Percentiles rank a stretch among this genome's conserved stretches.
These are phyloP conservation scores for Mimumesa dahlbomi DNA, from an alignment of 2,888 invertebrate species.

Conservation along the genomic window DNA sequence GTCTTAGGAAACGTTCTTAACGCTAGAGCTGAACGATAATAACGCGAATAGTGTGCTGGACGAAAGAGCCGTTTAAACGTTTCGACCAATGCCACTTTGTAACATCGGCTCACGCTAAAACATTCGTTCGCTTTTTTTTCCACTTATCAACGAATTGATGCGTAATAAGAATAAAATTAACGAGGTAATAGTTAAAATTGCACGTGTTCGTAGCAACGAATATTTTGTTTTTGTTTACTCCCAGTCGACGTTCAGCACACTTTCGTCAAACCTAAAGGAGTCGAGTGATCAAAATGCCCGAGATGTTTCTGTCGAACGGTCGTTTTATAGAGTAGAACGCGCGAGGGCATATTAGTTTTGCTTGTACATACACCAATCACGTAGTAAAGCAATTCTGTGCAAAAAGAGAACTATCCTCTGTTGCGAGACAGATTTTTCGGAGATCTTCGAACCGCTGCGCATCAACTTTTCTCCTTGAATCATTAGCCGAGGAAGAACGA, in stretches of 20 bases:
- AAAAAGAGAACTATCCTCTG: slow-evolving; percentile 38
- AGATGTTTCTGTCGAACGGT: slow-evolving; percentile 32
- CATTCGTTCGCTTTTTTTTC: slow-evolving; percentile 30
- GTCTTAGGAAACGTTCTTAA: slow-evolving; percentile 59
- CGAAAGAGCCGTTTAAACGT: slow-evolving; percentile 31
- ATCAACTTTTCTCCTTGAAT: slow-evolving; percentile 5
- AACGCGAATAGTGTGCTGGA: slow-evolving; percentile 61
- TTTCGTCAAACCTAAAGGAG: slow-evolving; percentile 43
- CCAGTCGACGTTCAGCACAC: slow-evolving; percentile 52
- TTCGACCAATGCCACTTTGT: slow-evolving; percentile 10
- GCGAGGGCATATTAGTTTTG: slow-evolving; percentile 35
- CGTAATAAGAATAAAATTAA: slow-evolving; percentile 64
- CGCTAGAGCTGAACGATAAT: slow-evolving; percentile 51
- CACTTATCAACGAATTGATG: slow-evolving; percentile 58
- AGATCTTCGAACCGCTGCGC: slow-evolving; percentile 14
- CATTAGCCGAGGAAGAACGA: slow-evolving; percentile 2
- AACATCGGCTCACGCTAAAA: slow-evolving; percentile 18
- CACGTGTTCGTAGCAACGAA: slow-evolving; percentile 53
- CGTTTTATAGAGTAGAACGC: slow-evolving; percentile 25
- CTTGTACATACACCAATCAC: slow-evolving; percentile 55
- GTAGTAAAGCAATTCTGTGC: slow-evolving; percentile 43
- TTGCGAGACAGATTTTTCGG: slow-evolving; percentile 41
- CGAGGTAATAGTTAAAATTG: slow-evolving; percentile 62
- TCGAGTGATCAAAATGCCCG: slow-evolving; percentile 50
- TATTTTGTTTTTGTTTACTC: no score